Conservation (phyloP, 1,140 invertebrate genomes). For the Apis florea region DNA sequence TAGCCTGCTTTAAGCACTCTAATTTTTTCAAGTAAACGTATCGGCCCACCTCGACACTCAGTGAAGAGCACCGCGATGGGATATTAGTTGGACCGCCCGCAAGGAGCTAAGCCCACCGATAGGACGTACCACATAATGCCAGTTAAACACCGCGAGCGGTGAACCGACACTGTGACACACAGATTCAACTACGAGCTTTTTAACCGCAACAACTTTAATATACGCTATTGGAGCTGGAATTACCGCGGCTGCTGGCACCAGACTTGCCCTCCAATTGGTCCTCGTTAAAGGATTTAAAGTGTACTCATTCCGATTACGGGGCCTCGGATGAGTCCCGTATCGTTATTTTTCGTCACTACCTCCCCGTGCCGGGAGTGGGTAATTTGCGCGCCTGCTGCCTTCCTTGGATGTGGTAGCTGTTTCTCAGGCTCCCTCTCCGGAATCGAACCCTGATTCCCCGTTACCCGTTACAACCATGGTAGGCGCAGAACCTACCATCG, state of each 20-base stretch:
- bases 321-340: conserved; percentile 89
- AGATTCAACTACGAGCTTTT: conserved; percentile 80
- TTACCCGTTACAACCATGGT: conserved; percentile 37
- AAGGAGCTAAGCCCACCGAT: too few relatives aligned
- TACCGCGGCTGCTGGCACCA: conserved; percentile 19
- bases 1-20: conserved; percentile 88
- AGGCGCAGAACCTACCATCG: conserved; percentile 82
- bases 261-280: conserved; percentile 76
- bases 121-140: too few relatives aligned
- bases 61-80: conserved; percentile 1
- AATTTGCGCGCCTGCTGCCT: conserved; percentile 94
- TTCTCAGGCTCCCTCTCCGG: conserved; percentile 91
- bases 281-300: conserved; percentile 94
- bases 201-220: conserved; percentile 13
- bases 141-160: conserved; percentile 69
- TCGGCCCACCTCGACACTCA: conserved; percentile 4
- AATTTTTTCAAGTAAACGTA: not conserved
- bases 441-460: conserved; percentile 52
- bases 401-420: conserved; percentile 96
- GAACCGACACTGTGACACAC: conserved; percentile 84
- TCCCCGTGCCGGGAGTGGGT: conserved; percentile 90
- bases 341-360: conserved; percentile 94
- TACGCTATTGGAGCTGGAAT: conserved; percentile 23
- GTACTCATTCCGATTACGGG: conserved; percentile 93
- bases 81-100: not conserved